These are phyloP conservation scores for Siderastrea radians DNA, from an alignment of 92 coral and sea anemone genomes.

Conservation along the genomic window DNA sequence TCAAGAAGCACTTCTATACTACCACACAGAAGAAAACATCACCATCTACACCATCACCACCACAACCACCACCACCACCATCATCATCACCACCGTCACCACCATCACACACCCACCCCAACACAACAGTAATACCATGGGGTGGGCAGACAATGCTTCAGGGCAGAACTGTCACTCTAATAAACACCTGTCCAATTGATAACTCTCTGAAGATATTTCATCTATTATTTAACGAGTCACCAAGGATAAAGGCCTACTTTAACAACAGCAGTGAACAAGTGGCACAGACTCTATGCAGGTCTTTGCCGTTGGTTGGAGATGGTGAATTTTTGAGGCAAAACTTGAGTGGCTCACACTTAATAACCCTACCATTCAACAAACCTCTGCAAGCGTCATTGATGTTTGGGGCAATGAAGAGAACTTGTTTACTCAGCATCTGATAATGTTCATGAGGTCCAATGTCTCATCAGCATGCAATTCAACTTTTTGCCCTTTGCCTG, in stretches of 20 bases:
- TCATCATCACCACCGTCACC: too few species aligned
- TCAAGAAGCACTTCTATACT: conserved; percentile 46
- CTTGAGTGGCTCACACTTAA: conserved; percentile 49
- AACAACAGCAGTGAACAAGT: conserved; percentile 37
- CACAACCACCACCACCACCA: too few species aligned
- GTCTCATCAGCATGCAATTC: background rate
- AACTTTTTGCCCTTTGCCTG: too few species aligned
- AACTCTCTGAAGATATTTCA: conserved; percentile 58
- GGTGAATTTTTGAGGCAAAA: conserved; percentile 34
- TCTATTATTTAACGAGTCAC: conserved; percentile 31
- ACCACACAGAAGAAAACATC: background rate
- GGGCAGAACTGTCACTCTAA: conserved; percentile 13
- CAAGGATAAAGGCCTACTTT: conserved; percentile 9
- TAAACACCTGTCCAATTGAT: conserved; percentile 58
- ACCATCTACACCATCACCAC: too few species aligned
- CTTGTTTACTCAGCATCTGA: conserved; percentile 44
- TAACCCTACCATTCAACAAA: conserved; percentile 18
- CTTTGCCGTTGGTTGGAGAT: conserved; percentile 30
- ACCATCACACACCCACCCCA: background rate
- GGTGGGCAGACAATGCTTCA: conserved; percentile 33
- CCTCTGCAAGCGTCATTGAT: conserved; percentile 29
- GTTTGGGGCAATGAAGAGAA: conserved; percentile 63
- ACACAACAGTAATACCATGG: conserved; percentile 48
- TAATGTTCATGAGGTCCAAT: conserved; percentile 49
- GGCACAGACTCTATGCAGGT: conserved; percentile 55